Conservation (phyloP, 2,888 invertebrate genomes). For the Rhingia rostrata region DNA sequence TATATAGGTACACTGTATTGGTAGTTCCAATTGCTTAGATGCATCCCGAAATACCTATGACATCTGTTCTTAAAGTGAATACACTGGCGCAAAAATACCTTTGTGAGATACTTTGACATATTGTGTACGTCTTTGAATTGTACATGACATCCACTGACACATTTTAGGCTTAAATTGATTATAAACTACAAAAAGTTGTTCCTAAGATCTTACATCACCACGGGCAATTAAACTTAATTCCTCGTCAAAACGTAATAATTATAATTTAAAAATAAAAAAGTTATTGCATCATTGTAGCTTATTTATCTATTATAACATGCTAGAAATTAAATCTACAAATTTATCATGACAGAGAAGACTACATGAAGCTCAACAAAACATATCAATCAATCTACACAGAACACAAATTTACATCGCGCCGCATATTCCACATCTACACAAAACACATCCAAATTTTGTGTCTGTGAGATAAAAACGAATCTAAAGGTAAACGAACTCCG, state of each 20-base stretch:
- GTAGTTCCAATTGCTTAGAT: no score
- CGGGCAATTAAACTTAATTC: not conserved
- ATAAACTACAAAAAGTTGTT: not conserved
- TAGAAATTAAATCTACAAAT: slow-evolving; percentile 12
- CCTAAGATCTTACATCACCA: not conserved
- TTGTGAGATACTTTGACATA: no score
- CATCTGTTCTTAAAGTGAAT: no score
- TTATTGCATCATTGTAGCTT: slow-evolving; percentile 13
- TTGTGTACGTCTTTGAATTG: not conserved
- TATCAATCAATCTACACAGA: slow-evolving; percentile 19
- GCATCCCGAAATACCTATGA: no score
- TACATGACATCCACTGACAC: not conserved
- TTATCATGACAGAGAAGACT: slow-evolving; percentile 14
- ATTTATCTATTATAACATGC: not conserved
- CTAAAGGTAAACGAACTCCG: slow-evolving; percentile 40
- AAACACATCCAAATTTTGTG: not conserved
- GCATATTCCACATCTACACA: not conserved
- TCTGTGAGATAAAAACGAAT: not conserved
- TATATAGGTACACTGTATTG: no score
- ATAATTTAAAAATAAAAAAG: not conserved
- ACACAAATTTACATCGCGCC: not conserved
- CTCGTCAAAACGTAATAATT: no score
- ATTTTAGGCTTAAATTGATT: not conserved
- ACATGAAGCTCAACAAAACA: slow-evolving; percentile 19
- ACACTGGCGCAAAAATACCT: no score